Base-by-base conservation (phyloP, 2,113 vertebrate species). In the Mesocricetus auratus region DNA sequence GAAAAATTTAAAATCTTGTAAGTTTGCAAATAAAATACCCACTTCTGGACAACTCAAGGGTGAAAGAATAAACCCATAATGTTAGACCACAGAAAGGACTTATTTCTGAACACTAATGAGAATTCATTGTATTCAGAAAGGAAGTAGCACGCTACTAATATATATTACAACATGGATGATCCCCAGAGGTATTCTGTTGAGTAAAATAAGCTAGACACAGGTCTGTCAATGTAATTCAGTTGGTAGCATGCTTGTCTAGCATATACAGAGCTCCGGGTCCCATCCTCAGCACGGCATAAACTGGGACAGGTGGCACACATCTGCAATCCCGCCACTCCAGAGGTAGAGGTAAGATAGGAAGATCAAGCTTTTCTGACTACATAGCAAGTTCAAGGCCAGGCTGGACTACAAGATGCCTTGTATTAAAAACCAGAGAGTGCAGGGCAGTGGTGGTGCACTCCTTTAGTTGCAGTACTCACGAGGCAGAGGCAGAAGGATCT, bases 1-100 rank as follows among this genome's bases (percentile, higher is more conserved):
- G 86, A 62, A 16, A 94, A 86, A 90, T 94, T 60, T 39, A 64
- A 96, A 94, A 93, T n/a, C n/a, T 47, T 58, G 0, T 53, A 79
- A 74, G 42, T 94, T 50, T 78, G 33, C 53, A 86, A 62, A 90
- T 87, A 90, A 91, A 93, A 92, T 53, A 92, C 2, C 29, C 19
- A 89, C 22, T 91, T 83, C 73, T 94, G 71, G 83, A 31, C 73
- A 78, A 92, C 81, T 78, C 19, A 71, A 56, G 45, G 66, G 69
- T 82, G 33, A 88, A 90, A 95, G 56, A 71, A 87, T 29, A 95
- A 85, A 92, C 60, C 60, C 64, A 39, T 64, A 69, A 74, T 1
- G n/a, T 82, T 26, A 60, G 66, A 73, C 64, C 1, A 85, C 47
- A 93, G 86, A 92, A 93, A 92, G 82, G 69, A 95, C 17, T 60